phyloP scores from a whole-genome alignment of 2,888 invertebrate species.

The Nowickia ferox region DNA sequence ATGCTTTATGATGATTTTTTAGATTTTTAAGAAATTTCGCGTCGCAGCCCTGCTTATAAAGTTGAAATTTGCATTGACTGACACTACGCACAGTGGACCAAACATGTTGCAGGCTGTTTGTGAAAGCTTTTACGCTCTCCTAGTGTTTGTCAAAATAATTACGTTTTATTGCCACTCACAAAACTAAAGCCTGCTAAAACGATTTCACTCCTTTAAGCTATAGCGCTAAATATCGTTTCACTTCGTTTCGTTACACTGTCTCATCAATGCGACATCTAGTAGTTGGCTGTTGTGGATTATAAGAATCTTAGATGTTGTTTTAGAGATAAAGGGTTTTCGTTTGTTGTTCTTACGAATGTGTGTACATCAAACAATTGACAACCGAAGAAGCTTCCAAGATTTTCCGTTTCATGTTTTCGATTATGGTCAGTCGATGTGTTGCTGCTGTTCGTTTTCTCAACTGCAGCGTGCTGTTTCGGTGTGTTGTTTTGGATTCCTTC shows the following conservation, averaged over 20 bases:
- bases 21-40: no score
- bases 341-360: conserved; percentile 41
- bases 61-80: no score
- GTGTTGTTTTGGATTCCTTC: conserved; percentile 28
- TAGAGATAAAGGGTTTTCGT: conserved; percentile 70
- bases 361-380: conserved; percentile 74
- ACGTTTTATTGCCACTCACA: no score
- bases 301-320: conserved; percentile 69
- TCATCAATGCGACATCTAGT: conserved; percentile 41
- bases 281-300: conserved; percentile 58
- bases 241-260: not conserved
- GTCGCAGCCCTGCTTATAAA: no score
- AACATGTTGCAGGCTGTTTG: no score
- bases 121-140: no score
- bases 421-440: conserved; percentile 1
- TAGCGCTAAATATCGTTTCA: not conserved
- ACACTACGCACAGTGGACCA: no score
- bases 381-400: conserved; percentile 57
- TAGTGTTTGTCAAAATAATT: not conserved
- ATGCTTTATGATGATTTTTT: no score
- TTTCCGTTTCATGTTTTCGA: conserved; percentile 30
- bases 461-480: conserved; percentile 22
- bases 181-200: not conserved
- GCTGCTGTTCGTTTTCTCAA: not conserved
- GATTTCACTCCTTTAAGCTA: conserved; percentile 27